Evolutionary conservation across 2,113 vertebrate genomes (phyloP).

Genomic region (Holacanthus passer): DNA sequence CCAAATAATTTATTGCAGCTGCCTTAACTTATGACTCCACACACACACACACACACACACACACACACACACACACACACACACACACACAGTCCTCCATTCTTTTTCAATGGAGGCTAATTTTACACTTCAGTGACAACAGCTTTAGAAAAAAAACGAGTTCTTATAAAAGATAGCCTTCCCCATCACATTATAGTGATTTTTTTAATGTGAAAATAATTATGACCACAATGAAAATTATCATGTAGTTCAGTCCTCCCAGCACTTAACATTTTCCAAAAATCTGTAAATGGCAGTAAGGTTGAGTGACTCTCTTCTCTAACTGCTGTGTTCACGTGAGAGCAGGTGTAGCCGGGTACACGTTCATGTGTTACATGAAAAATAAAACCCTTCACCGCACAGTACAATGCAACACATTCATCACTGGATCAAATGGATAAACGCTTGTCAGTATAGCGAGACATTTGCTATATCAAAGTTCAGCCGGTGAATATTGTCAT

Average conservation of each 20-base stretch:
- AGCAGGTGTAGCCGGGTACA: background rate
- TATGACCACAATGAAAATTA: conserved; percentile 26
- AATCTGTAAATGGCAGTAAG: conserved; percentile 1
- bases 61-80: too few species aligned
- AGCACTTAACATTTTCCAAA: conserved; percentile 39
- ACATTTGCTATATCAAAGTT: background rate
- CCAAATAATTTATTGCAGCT: background rate
- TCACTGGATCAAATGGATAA: background rate
- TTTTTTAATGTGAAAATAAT: conserved; percentile 52
- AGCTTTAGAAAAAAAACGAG: background rate
- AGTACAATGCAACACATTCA: background rate
- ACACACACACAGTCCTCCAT: background rate
- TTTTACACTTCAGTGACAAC: conserved; percentile 3
- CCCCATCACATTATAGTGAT: conserved; percentile 12
- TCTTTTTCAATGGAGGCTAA: background rate
- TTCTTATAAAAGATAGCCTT: background rate
- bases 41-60: too few species aligned
- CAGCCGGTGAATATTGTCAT: too few species aligned
- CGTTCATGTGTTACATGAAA: conserved; percentile 2
- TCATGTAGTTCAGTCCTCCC: background rate
- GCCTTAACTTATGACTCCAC: background rate
- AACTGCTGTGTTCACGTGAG: background rate
- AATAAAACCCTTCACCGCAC: background rate
- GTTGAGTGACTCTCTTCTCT: conserved; percentile 32
- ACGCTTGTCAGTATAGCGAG: background rate